Conservation (phyloP, 1,140 invertebrate genomes). For the Drosophila kohkoa region DNA sequence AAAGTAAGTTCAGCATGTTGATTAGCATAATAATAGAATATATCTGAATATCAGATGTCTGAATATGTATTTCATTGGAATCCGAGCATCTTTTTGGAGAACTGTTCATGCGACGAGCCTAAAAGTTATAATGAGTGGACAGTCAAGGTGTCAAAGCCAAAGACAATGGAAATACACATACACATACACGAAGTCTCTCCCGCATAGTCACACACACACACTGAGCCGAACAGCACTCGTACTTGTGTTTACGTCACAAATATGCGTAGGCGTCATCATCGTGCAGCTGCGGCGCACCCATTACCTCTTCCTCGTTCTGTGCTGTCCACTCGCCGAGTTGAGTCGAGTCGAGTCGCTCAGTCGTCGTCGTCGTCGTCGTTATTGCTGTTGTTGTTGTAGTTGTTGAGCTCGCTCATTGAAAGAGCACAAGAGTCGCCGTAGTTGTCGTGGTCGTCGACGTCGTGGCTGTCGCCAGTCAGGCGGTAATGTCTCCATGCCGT, state of each 20-base stretch:
- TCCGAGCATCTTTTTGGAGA: not conserved
- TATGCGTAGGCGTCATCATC: conserved; percentile 84
- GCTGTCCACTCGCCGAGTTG: conserved; percentile 12
- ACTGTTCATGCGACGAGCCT: conserved; percentile 67
- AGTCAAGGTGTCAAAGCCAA: conserved; percentile 63
- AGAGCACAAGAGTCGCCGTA: conserved; percentile 43
- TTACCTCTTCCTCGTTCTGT: conserved; percentile 46
- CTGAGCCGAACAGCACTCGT: conserved; percentile 36
- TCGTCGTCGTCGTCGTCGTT: not conserved
- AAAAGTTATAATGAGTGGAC: conserved; percentile 66
- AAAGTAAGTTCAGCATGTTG: too few species aligned
- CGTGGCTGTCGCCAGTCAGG: conserved; percentile 58
- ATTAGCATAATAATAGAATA: conserved; percentile 12
- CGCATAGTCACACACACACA: conserved; percentile 1
- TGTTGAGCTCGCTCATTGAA: conserved; percentile 20
- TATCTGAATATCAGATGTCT: not conserved
- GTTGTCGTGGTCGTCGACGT: conserved; percentile 8
- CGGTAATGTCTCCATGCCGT: conserved; percentile 66
- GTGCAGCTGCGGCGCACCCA: conserved; percentile 77
- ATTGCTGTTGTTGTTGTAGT: not conserved
- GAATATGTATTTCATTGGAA: conserved; percentile 15
- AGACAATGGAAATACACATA: conserved; percentile 57
- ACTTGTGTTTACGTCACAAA: conserved; percentile 81
- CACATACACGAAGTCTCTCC: not conserved
- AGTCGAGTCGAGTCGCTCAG: not conserved